Percentiles rank a stretch among this genome's conserved stretches.
These are phyloP conservation scores for Palythoa heliodiscus DNA, from an alignment of 92 coral and sea anemone genomes.

Conservation along the genomic window DNA sequence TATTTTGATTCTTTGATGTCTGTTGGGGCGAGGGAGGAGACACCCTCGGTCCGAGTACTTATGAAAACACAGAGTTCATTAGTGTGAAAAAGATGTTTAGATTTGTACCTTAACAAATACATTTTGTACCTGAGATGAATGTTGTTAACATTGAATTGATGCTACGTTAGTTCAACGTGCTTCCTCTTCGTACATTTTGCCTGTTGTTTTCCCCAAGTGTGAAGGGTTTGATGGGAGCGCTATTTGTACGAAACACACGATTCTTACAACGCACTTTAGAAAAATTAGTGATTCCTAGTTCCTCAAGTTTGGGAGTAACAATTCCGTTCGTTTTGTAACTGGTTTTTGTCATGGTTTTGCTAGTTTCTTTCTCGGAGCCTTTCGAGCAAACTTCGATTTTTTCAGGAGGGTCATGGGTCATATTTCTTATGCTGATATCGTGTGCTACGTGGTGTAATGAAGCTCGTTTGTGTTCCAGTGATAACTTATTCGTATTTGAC, in stretches of 20 bases:
- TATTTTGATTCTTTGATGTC: no score
- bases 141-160: background rate
- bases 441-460: background rate
- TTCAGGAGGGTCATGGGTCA: background rate
- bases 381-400: background rate
- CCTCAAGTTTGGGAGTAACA: background rate
- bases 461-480: background rate
- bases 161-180: background rate
- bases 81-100: background rate
- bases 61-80: no score
- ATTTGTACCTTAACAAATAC: background rate
- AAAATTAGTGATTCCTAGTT: background rate
- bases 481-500: background rate
- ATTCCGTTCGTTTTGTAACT: background rate
- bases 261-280: background rate
- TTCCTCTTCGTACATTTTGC: background rate
- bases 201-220: background rate
- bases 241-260: background rate
- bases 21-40: no score
- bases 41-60: no score
- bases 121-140: background rate
- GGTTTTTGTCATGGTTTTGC: background rate
- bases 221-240: conserved; percentile 1
- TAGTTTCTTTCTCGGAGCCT: background rate
- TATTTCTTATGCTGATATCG: background rate